phyloP scores from a whole-genome alignment of 2,888 invertebrate genomes.

The Scrobipalpa costella region DNA sequence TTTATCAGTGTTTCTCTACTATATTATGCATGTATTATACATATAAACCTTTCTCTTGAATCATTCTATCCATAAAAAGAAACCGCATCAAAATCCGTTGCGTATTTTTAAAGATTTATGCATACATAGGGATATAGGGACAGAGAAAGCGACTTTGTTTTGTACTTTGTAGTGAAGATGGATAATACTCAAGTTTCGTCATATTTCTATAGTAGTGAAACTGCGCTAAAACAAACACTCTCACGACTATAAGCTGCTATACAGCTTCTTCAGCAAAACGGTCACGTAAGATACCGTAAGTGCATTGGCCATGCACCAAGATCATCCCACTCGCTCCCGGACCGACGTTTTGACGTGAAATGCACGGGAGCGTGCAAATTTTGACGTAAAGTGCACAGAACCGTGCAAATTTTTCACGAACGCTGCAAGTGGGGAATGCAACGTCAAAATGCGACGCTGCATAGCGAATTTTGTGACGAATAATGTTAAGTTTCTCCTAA shows the following conservation, averaged over 20 bases:
- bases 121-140: too few species aligned
- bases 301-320: slow-evolving; percentile 13
- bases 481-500: background rate
- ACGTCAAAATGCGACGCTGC: slow-evolving; percentile 13
- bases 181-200: background rate
- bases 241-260: background rate
- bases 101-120: too few species aligned
- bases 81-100: too few species aligned
- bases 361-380: slow-evolving; percentile 6
- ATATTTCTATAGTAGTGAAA: background rate
- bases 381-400: slow-evolving; percentile 12
- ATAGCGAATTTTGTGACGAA: slow-evolving; percentile 7
- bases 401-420: slow-evolving; percentile 18
- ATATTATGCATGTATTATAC: too few species aligned
- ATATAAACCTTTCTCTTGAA: too few species aligned
- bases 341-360: slow-evolving; percentile 11
- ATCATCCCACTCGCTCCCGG: background rate
- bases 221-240: background rate
- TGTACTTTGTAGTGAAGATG: too few species aligned
- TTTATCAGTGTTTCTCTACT: too few species aligned
- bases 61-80: too few species aligned
- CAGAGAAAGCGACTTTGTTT: too few species aligned
- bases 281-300: slow-evolving; percentile 16
- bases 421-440: background rate
- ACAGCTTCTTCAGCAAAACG: background rate